Base-by-base conservation (phyloP, 1,140 invertebrate species). In the Lethrus apterus region DNA sequence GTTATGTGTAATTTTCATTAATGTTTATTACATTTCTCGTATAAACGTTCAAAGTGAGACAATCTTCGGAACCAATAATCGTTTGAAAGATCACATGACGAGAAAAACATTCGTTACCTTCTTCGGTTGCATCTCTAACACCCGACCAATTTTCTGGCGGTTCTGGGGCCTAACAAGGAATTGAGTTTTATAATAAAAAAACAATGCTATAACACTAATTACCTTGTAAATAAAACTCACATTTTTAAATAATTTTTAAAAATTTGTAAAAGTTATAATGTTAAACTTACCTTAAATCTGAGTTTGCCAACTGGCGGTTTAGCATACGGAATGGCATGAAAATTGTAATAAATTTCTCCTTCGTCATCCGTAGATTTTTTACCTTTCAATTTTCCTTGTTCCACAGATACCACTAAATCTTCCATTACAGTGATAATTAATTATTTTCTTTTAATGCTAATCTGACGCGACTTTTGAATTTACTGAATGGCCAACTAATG, bases 31-130 rank as follows among this genome's bases (percentile, higher is more conserved):
- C 50, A 11, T 54, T 69, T 11, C 74, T 77, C 2, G 78, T 76
- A 62, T 77, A 86, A 0, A 87, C 71, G 55, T 86, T 86, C 0
- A 87, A 59, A 59, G 77, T 83, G 0, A 87, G 70, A 57, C 85
- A 87, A 63, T 87, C 82, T 58, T 88, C 84, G 7, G 72, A 60
- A 0, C 76, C 77, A 0, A 58, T 33, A 36, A 43, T 34, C 9
- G 11, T n/a, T 42, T 19, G 7, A 4, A 20, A 21, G 4, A 41
- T 21, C 19, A 17, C 9, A 34, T 33, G 29, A 9, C 38, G 29
- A 8, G 26, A 14, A 14, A 42, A 48, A 21, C 38, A 48, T n/a
- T 7, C 19, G n/a, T n/a, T 19, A 33, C 73, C 70, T 45, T 65
- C 4, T 35, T 70, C 59, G 8, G 67, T 60, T 2, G 73, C 74